These are phyloP conservation scores for Mesoclemmys tuberculata DNA, from an alignment of 2,113 vertebrate species.

Conservation along the genomic window DNA sequence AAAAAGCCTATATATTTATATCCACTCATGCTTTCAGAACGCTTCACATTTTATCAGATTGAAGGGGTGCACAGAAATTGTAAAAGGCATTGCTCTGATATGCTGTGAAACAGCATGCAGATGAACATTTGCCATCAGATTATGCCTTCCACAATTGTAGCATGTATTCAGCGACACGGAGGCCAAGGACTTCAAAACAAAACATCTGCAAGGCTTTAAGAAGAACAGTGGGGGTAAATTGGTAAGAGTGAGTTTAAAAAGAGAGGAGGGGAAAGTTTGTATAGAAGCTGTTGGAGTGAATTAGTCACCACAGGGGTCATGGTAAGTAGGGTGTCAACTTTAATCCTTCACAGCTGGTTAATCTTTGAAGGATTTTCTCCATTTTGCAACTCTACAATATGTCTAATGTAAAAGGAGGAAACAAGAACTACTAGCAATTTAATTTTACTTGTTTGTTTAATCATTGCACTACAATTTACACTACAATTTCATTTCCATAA, in stretches of 20 bases:
- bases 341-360: conserved; percentile 86
- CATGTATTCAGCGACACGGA: conserved; percentile 74
- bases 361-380: conserved; percentile 56
- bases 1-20: not conserved
- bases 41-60: not conserved
- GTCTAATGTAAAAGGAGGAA: not conserved
- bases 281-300: conserved; percentile 66
- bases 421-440: not conserved
- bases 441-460: not conserved
- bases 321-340: conserved; percentile 58
- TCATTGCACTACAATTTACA: not conserved
- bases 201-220: conserved; percentile 71
- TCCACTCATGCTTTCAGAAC: not conserved
- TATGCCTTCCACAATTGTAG: conserved; percentile 77
- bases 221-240: conserved; percentile 57
- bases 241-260: conserved; percentile 54
- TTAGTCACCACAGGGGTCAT: conserved; percentile 48
- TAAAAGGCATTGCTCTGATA: conserved; percentile 57
- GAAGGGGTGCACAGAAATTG: not conserved
- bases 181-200: conserved; percentile 74
- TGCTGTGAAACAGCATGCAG: conserved; percentile 63
- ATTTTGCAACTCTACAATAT: not conserved
- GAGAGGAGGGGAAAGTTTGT: conserved; percentile 69
- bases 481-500: not conserved
- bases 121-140: conserved; percentile 82